phyloP scores from a whole-genome alignment of 2,113 vertebrate genomes.

The Eclectus roratus region DNA sequence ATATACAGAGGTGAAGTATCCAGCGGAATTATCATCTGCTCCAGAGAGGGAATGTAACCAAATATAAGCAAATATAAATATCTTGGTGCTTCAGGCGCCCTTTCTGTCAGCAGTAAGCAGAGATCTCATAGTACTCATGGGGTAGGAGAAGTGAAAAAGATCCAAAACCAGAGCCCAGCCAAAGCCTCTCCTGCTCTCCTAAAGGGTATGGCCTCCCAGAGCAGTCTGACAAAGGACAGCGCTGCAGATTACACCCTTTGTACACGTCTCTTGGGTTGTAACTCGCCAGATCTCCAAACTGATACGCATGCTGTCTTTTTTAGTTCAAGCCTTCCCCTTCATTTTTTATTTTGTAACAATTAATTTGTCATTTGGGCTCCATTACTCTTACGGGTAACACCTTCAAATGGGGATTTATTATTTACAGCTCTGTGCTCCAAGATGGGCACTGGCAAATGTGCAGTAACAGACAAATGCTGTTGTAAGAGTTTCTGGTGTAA shows the following conservation, averaged over 20 bases:
- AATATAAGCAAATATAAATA: not conserved
- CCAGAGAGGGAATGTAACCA: not conserved
- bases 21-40: not conserved
- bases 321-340: not conserved
- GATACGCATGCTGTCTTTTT: fast-evolving
- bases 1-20: not conserved
- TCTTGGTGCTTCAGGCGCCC: not conserved
- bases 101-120: not conserved
- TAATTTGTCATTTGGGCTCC: not conserved
- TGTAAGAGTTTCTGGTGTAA: not conserved
- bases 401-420: not conserved
- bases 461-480: not conserved
- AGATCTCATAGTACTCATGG: not conserved
- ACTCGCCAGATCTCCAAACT: fast-evolving
- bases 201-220: not conserved
- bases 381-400: not conserved
- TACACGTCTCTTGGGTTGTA: not conserved
- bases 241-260: not conserved
- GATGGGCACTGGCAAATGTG: not conserved
- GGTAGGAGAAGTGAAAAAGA: not conserved
- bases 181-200: not conserved
- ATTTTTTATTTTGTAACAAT: not conserved
- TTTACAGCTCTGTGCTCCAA: not conserved
- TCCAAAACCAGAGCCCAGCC: not conserved
- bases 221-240: not conserved